A percentile compares a stretch with the other conserved stretches of the same genome.
Conservation (phyloP, 2,113 vertebrate species). For the human region DNA sequence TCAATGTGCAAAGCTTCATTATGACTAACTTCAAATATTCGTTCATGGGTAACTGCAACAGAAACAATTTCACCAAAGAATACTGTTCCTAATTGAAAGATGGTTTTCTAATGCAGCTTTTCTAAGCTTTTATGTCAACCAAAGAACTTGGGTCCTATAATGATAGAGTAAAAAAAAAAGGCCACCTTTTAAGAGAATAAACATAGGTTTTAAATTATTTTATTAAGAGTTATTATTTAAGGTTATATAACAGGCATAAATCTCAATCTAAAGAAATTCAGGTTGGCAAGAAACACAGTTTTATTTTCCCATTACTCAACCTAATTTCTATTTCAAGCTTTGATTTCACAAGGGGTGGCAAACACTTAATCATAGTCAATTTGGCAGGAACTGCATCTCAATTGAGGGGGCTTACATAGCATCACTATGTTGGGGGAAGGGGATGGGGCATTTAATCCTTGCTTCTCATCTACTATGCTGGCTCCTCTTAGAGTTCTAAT, state of each 20-base stretch:
- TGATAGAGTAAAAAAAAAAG: not conserved
- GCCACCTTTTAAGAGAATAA: not conserved
- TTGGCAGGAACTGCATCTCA: constrained; percentile 16
- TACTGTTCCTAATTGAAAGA: constrained; percentile 3
- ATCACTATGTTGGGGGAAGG: not conserved
- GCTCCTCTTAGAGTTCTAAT: not conserved
- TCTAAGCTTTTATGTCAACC: constrained; percentile 11
- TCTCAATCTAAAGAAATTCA: constrained; percentile 40
- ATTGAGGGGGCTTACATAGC: not conserved
- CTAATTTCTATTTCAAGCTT: not conserved
- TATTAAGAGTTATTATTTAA: constrained; percentile 27
- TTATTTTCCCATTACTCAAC: constrained; percentile 35
- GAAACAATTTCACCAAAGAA: constrained; percentile 34
- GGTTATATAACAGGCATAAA: not conserved
- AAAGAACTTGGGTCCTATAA: constrained; percentile 19
- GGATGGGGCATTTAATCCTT: not conserved
- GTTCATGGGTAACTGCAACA: constrained; percentile 1
- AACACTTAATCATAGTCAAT: not conserved
- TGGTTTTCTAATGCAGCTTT: constrained; percentile 13
- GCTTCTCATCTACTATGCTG: not conserved
- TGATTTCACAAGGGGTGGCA: not conserved
- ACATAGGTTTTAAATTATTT: not conserved
- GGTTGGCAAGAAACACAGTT: constrained; percentile 40
- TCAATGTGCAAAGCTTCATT: constrained; percentile 23
- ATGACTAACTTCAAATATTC: constrained; percentile 24